Base-by-base conservation (phyloP, 2,888 invertebrate genomes). In the Acleris holmiana region DNA sequence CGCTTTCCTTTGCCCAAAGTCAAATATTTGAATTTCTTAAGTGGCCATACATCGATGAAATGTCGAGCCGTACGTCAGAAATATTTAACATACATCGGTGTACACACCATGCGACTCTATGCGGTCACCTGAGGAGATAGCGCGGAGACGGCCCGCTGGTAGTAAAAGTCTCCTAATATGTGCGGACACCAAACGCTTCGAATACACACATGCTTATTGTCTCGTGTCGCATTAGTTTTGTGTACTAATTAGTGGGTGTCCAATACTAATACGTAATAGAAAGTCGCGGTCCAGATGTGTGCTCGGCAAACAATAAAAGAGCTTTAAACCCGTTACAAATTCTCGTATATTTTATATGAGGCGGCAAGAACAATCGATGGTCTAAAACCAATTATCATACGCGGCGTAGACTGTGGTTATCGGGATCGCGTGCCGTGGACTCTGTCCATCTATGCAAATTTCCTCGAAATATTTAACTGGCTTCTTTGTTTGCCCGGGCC, bases 1-100 rank as follows among this genome's bases (percentile, higher is more conserved):
- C 92, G 91, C 92, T 92, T 92, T 92, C 87, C 88, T 92, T 89
- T 86, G 89, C 84, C 88, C 89, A 88, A 86, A 78, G 88, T 83
- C 83, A 89, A 92, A 92, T 92, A 92, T 92, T 92, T 91, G 85
- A 86, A 90, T 90, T 87, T 85, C 83, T 89, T 91, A 92, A 92
- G 92, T 91, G 91, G 87, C 86, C 88, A 83, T 87, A 85, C 89
- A 89, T 86, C 88, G 88, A 86, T 86, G 86, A 86, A 82, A 85
- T 85, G 85, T 84, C 79, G 85, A 85, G 84, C 81, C 84, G 78
- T 83, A 86, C 77, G 80, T 80, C 80, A 83, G 84, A 82, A 84
- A 82, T 88, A 85, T 88, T 91, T 82, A 89, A 86, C 89, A 90
- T 89, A 88, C 89, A 88, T 86, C 82, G 83, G 79, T 84, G 78